Evolutionary conservation across 2,888 invertebrate genomes (phyloP), one percentile per base, ranked within the genome.

Genomic region (Apotomis betuletana): DNA sequence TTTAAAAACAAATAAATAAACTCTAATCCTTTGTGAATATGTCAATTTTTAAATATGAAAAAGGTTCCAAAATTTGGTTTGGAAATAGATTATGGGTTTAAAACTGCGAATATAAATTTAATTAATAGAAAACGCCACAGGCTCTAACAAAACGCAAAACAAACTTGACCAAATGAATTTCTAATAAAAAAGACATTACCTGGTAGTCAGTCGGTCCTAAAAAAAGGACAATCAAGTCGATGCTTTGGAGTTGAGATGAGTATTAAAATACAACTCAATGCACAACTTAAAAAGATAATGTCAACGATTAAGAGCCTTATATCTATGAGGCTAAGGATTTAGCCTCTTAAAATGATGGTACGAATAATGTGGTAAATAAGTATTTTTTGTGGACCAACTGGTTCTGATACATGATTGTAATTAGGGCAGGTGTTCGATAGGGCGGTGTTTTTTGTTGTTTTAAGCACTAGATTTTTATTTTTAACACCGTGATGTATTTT

Each of bases 371-470:
- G 77, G 79, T 76, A 75, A 78, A 74, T 76, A 77, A 76, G 80
- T 75, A 76, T 78, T 83, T 82, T 81, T 80, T 80, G 77, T 79
- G 76, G 78, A 76, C 77, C 81, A 87, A 88, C 90, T 81, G 87
- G 89, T 90, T 89, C 77, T 76, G 81, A 77, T 80, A 77, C 77
- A 77, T 77, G 87, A 81, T 83, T 78, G 81, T 88, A 89, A 90
- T 90, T 90, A 88, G 89, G 87, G 85, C 90, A 90, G 90, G 90
- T 90, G 90, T 87, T 84, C 89, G 84, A 83, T 84, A 86, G 82
- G 80, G 81, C 81, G 79, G 77, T 80, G 81, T 85, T 86, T 88
- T 85, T 85, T 79, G 77, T 77, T 80, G 79, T 83, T 83, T 83
- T 78, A 78, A 77, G 79, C 78, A 73, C 70, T 69, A 69, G 69